These are phyloP conservation scores for Petrocephalus zakoni DNA, from an alignment of 2,113 vertebrate species.

Conservation along the genomic window DNA sequence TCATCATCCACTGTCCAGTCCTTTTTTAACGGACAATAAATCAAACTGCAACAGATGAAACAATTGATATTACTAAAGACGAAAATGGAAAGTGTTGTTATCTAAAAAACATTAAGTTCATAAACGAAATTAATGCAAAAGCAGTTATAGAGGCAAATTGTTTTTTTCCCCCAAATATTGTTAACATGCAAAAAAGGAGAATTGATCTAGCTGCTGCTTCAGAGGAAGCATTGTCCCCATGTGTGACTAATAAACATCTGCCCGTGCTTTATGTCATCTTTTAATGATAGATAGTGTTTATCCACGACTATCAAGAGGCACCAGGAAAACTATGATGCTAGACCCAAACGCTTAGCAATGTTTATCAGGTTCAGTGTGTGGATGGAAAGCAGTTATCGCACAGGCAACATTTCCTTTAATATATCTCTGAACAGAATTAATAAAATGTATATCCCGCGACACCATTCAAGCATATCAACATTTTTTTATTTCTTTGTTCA, in stretches of 20 bases:
- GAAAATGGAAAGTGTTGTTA: neutral
- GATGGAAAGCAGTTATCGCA: neutral
- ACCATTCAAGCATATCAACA: neutral
- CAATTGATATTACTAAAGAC: neutral
- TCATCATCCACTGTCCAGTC: neutral
- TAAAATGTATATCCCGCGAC: neutral
- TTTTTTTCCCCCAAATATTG: neutral
- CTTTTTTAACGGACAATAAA: neutral
- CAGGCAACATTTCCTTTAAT: neutral
- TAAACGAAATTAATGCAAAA: neutral
- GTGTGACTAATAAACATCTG: neutral
- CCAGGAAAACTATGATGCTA: neutral
- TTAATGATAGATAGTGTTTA: neutral
- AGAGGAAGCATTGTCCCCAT: neutral
- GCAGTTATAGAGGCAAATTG: neutral
- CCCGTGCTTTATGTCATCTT: neutral
- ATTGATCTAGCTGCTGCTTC: neutral
- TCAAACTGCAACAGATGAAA: neutral
- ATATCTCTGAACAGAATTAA: neutral
- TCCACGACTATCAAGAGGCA: neutral
- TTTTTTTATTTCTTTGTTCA: neutral
- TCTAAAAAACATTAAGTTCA: neutral
- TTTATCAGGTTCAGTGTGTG: neutral
- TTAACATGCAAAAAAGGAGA: neutral
- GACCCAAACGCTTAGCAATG: neutral